These are phyloP conservation scores for Antennarius maculatus DNA, from an alignment of 2,797 vertebrate species.

Conservation along the genomic window DNA sequence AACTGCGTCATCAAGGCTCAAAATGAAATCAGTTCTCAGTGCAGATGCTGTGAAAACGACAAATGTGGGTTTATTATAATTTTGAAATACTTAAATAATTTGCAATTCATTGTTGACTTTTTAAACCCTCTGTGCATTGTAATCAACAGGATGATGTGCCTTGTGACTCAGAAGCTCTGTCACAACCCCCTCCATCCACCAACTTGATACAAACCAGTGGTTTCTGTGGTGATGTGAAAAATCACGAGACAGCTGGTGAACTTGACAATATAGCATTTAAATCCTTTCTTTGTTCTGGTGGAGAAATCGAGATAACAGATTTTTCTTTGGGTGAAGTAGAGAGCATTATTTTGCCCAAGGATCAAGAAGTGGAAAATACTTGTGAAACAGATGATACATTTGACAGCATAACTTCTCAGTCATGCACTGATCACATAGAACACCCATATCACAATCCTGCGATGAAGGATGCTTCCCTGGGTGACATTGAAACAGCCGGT, in stretches of 20 bases:
- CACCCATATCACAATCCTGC: conserved; percentile 61
- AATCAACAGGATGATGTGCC: conserved; percentile 48
- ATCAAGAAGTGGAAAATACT: conserved; percentile 16
- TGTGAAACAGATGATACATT: conserved; percentile 40
- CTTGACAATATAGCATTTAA: conserved; percentile 70
- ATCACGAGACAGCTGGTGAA: conserved; percentile 10
- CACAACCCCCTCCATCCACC: conserved; percentile 4
- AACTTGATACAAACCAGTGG: conserved; percentile 12
- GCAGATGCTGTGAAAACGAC: conserved; percentile 27
- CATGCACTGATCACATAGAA: conserved; percentile 50
- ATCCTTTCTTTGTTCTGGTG: conserved; percentile 69
- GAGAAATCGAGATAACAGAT: conserved; percentile 66
- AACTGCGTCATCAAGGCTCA: conserved; percentile 38
- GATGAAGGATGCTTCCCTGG: conserved; percentile 4
- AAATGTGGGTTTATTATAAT: conserved; percentile 41
- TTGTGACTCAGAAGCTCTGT: conserved; percentile 18
- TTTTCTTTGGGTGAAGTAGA: conserved; percentile 47
- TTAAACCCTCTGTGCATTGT: conserved; percentile 7
- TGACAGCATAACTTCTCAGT: conserved; percentile 42
- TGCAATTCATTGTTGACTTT: neutral
- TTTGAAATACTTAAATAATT: neutral
- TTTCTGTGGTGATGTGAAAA: neutral
- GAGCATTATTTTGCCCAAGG: conserved; percentile 54
- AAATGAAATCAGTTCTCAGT: conserved; percentile 38
- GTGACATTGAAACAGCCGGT: neutral